Base-by-base conservation (phyloP, 2,113 vertebrate species). In the Paratilapia polleni region DNA sequence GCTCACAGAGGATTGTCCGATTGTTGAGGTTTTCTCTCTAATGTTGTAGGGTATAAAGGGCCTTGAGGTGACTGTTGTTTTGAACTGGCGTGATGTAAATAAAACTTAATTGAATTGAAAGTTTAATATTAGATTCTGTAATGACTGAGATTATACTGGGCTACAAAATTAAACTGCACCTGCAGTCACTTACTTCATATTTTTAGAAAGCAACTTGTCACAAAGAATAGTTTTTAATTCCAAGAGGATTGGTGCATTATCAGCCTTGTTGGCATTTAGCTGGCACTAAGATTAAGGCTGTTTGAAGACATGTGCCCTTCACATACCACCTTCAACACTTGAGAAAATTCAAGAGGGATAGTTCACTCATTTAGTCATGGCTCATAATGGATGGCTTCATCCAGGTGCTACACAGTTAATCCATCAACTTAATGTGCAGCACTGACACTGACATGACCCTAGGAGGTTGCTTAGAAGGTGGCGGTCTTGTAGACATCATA, bases 301-400 rank as follows among this genome's bases (percentile, higher is more conserved):
- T 59, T 31, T 77, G 34, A 52, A 60, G 58, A n/a, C 47, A 15
- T 26, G 12, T 60, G 85, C 9, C 77, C 84, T 90, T 90, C 74
- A 85, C 64, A 17, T 57, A 8, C 22, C 73, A 60, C 62, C 49
- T 52, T 84, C 68, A 66, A 54, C 57, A 52, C 56, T 34, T 47
- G 6, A 24, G 28, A 61, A 28, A 63, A 56, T 41, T 20, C 5
- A 1, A 22, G 26, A 28, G 12, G 14, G 57, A 17, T 9, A 2
- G 2, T 73, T 79, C 19, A 15, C 31, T 84, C 66, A 75, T 90
- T 64, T 60, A 57, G 36, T 31, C 31, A 11, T 8, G 2, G 56
- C 5, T 38, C 24, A 70, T 85, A 89, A 92, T 78, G 78, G 83
- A 87, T 8, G 85, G 77, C 43, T 20, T 68, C 49, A 61, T 78